Evolutionary conservation across 2,113 vertebrate species (phyloP).

Genomic region (Pelobates fuscus): DNA sequence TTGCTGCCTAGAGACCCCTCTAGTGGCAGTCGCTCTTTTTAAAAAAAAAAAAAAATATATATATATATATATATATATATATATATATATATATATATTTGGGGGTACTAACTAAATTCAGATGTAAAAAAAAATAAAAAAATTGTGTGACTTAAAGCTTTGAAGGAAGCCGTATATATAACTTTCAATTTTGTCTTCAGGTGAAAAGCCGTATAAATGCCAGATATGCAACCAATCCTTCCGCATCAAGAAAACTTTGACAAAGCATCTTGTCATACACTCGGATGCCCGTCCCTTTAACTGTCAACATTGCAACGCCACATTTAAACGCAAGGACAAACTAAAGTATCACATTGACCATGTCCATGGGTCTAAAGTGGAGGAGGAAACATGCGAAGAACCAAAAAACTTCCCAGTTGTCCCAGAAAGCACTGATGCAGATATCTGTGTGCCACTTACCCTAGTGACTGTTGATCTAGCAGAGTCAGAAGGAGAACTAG

Average conservation of each 20-base stretch:
- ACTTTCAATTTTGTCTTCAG: constrained; percentile 68
- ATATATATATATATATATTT: too few relatives aligned
- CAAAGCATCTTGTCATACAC: constrained; percentile 97
- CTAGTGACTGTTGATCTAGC: constrained; percentile 81
- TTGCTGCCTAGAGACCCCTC: too few relatives aligned
- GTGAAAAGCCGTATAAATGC: constrained; percentile 95
- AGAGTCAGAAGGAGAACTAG: constrained; percentile 66
- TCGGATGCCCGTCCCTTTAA: constrained; percentile 94
- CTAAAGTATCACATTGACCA: constrained; percentile 97
- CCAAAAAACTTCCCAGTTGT: constrained; percentile 70
- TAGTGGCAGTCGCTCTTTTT: too few relatives aligned
- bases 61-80: too few relatives aligned
- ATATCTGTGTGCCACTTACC: constrained; percentile 81
- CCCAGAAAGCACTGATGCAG: constrained; percentile 66
- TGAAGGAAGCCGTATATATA: too few relatives aligned
- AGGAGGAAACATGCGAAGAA: constrained; percentile 68
- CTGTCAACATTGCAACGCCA: constrained; percentile 91
- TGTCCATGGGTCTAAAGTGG: constrained; percentile 81
- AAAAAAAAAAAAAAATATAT: too few relatives aligned
- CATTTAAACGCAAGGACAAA: constrained; percentile 96
- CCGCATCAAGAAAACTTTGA: constrained; percentile 96
- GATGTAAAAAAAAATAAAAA: too few relatives aligned
- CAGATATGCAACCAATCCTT: constrained; percentile 93
- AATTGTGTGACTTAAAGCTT: too few relatives aligned
- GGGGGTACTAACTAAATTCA: too few relatives aligned